Percentiles rank a stretch among this genome's conserved stretches.
These are phyloP conservation scores for Sciaenops ocellatus DNA, from an alignment of 2,797 vertebrate genomes.

Conservation along the genomic window DNA sequence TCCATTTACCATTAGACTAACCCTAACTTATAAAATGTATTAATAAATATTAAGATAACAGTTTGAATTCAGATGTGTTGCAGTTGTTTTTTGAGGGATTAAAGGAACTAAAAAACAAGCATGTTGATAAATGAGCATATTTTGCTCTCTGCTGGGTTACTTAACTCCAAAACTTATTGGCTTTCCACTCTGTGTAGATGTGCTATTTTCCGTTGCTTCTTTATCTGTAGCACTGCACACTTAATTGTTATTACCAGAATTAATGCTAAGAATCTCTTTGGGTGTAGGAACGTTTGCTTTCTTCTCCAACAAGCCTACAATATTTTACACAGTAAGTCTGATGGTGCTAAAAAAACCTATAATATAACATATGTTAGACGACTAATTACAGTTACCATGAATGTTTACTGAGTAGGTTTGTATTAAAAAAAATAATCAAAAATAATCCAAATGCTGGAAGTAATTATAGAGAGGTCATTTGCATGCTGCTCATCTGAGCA, in stretches of 20 bases:
- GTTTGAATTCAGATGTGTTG: not conserved
- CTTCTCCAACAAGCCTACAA: not conserved
- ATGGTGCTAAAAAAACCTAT: not conserved
- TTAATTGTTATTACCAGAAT: not conserved
- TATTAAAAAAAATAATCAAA: not conserved
- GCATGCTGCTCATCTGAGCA: not conserved
- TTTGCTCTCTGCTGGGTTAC: not conserved
- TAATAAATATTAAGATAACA: not conserved
- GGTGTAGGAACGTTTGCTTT: not conserved
- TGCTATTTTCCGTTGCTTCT: not conserved
- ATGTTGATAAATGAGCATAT: conserved; percentile 1
- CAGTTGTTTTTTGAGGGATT: not conserved
- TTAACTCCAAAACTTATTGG: conserved; percentile 2
- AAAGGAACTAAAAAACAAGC: not conserved
- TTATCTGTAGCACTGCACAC: not conserved
- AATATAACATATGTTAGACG: too few species aligned
- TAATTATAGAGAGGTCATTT: not conserved
- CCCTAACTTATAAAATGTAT: too few species aligned
- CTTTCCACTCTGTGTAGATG: not conserved
- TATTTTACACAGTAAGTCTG: not conserved
- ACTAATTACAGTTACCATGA: not conserved
- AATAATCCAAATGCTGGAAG: not conserved
- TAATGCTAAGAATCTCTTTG: not conserved
- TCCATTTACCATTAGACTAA: too few species aligned
- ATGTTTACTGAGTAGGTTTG: not conserved